Evolutionary conservation across 2,113 vertebrate species (phyloP).

Genomic region (Edolisoma coerulescens): DNA sequence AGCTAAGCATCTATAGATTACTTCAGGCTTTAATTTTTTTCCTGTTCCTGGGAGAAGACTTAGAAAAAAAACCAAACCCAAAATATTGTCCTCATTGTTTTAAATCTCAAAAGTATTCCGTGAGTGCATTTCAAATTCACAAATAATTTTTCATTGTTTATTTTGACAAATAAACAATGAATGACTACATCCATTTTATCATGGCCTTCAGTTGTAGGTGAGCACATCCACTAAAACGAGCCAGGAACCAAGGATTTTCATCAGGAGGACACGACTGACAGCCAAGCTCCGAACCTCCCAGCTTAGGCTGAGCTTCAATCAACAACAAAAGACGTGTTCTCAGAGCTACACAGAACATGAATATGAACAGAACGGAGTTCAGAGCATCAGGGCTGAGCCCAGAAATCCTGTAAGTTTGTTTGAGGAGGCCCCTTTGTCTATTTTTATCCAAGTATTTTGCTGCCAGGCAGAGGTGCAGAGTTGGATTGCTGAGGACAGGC

Average conservation of each 20-base stretch:
- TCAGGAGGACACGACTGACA: not conserved
- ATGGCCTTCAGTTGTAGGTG: not conserved
- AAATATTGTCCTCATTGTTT: not conserved
- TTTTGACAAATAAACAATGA: not conserved
- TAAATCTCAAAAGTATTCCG: not conserved
- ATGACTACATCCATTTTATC: not conserved
- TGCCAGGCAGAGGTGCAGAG: not conserved
- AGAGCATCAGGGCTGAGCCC: not conserved
- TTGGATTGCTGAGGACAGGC: not conserved
- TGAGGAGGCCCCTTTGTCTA: not conserved
- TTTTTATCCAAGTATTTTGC: not conserved
- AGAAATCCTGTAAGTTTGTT: not conserved
- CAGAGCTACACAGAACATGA: not conserved
- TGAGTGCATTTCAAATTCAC: not conserved
- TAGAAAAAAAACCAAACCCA: fast-evolving
- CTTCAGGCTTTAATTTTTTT: not conserved
- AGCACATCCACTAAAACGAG: not conserved
- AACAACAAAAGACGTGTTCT: not conserved
- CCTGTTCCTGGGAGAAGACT: not conserved
- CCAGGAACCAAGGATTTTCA: not conserved
- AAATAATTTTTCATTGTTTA: not conserved
- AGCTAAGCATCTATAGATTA: not conserved
- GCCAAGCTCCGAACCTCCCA: not conserved
- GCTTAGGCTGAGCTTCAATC: not conserved
- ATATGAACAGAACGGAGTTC: not conserved